Evolutionary conservation across 2,888 invertebrate species (phyloP), one percentile per base, ranked within the genome.

Genomic region (Athetis lepigone): DNA sequence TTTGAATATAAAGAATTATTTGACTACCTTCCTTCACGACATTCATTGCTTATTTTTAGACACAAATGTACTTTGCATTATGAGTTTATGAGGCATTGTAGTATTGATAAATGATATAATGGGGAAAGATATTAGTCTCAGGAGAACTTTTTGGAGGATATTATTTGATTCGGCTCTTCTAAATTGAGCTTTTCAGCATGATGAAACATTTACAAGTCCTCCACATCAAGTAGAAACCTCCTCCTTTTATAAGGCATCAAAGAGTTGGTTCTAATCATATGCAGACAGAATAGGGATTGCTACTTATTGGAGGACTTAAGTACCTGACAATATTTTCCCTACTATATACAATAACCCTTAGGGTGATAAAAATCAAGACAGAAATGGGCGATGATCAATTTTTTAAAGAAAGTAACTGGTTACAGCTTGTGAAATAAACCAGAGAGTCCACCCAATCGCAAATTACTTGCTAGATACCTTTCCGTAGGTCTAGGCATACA

Each of bases 1-100:
- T 85, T 81, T 75, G 69, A 71, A 78, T 79, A 66, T 65, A 65
- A 71, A 74, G 58, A 72, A 73, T 70, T 65, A 71, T 72, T 73
- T 33, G 49, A 58, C 57, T 61, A 29, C 71, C 64, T 54, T 33
- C 42, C 37, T 67, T 33, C 36, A 43, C 19, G 57, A 36, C 55
- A 49, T 69, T 54, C 37, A 18, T 16, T n/a, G 18, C 27, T 36
- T 29, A 62, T 62, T 29, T 45, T 23, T 55, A 19, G 13, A 72
- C 40, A 49, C 13, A 54, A 61, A 49, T 18, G 45, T 27, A 39
- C 16, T 57, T 43, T 27, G 4, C 2, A 27, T 49, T 37, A n/a
- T n/a, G n/a, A n/a, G n/a, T n/a, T 47, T 16, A 25, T n/a, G n/a
- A n/a, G 19, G 42, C 46, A 18, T 47, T 60, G 4, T 46, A 39